These are phyloP conservation scores for Myanophis thanlyinensis DNA, from an alignment of 2,113 vertebrate species.

Conservation along the genomic window DNA sequence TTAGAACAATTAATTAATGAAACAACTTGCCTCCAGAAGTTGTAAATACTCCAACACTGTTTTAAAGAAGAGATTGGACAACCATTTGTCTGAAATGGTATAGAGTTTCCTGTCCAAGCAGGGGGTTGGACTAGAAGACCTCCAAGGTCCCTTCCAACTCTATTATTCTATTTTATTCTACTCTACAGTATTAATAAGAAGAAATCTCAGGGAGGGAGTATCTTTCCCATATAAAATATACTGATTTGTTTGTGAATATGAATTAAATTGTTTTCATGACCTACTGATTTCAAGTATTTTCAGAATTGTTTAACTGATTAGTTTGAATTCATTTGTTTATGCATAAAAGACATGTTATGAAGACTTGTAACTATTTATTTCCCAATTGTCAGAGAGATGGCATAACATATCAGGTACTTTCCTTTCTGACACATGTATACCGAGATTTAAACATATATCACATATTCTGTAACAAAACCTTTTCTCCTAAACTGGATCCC, in stretches of 20 bases:
- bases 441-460: neutral
- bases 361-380: neutral
- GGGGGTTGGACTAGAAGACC: too few species aligned
- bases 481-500: neutral
- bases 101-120: too few species aligned
- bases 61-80: too few species aligned
- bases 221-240: too few species aligned
- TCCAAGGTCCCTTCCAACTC: too few species aligned
- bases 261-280: neutral
- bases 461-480: neutral
- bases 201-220: neutral
- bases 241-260: neutral
- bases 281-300: neutral
- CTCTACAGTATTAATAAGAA: neutral
- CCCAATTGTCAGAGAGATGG: neutral
- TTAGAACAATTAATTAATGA: too few species aligned
- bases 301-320: neutral
- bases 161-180: too few species aligned
- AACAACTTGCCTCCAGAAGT: too few species aligned
- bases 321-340: neutral
- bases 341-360: neutral
- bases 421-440: neutral
- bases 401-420: neutral
- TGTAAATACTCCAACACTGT: too few species aligned
- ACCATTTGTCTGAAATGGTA: too few species aligned